Conservation (phyloP, 2,113 vertebrate species). For the Onychorhynchus coronatus region DNA sequence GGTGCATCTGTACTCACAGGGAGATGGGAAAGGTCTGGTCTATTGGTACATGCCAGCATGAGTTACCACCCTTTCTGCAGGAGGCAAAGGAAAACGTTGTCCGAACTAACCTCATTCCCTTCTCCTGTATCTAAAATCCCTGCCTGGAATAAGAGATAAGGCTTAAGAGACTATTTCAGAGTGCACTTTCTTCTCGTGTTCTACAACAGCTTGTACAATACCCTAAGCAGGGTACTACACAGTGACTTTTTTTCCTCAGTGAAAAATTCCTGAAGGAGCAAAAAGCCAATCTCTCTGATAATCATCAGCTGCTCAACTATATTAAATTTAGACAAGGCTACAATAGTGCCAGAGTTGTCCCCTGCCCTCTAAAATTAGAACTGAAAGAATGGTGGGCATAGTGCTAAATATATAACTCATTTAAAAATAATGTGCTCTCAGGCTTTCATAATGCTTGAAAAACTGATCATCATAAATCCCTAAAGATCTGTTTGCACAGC, state of each 20-base stretch:
- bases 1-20: no score
- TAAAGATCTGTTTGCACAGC: slow-evolving; percentile 11
- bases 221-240: neutral
- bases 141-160: neutral
- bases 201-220: neutral
- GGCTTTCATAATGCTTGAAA: slow-evolving; percentile 39
- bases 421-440: slow-evolving; percentile 62
- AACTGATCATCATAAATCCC: slow-evolving; percentile 47
- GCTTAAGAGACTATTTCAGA: neutral
- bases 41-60: fast-evolving
- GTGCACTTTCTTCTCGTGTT: neutral
- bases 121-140: neutral
- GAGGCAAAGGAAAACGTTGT: neutral
- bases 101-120: neutral
- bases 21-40: neutral
- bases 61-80: neutral
- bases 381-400: slow-evolving; percentile 36
- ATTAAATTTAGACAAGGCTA: slow-evolving; percentile 65
- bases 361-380: slow-evolving; percentile 63
- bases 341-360: slow-evolving; percentile 49
- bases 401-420: slow-evolving; percentile 67
- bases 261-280: slow-evolving; percentile 60
- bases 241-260: neutral
- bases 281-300: slow-evolving; percentile 45
- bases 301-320: slow-evolving; percentile 55